These are phyloP conservation scores for Apocrypta bakeri DNA, from an alignment of 1,140 invertebrate species.

Conservation along the genomic window DNA sequence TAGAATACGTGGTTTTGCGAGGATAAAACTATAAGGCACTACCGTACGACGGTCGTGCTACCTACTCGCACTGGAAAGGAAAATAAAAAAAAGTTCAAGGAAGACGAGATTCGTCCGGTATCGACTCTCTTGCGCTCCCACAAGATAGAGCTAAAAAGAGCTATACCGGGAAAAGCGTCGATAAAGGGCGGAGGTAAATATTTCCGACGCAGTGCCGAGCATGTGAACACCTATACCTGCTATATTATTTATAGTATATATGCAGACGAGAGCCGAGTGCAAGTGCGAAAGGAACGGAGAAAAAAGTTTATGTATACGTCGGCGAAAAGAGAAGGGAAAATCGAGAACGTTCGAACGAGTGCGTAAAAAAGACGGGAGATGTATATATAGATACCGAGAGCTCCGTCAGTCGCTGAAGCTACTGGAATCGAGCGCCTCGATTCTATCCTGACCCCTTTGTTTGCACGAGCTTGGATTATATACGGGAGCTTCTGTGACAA, in stretches of 20 bases:
- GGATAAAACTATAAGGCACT: no score
- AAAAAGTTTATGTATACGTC: no score
- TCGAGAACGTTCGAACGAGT: no score
- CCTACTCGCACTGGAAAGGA: background rate
- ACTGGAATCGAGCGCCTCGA: background rate
- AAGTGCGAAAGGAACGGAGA: no score
- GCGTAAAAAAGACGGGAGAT: background rate
- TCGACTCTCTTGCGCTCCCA: no score
- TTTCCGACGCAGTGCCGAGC: background rate
- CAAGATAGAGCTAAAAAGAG: background rate
- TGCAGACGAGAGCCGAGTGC: no score
- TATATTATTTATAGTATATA: background rate
- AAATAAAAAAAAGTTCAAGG: background rate
- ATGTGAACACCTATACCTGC: background rate
- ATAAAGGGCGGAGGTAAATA: constrained; percentile 8
- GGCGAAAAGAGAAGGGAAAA: no score
- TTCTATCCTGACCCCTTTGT: background rate
- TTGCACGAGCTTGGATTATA: background rate
- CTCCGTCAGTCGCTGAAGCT: background rate
- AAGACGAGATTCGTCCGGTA: background rate
- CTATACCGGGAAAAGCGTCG: background rate
- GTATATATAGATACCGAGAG: background rate
- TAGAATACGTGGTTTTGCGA: no score
- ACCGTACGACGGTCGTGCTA: no score
- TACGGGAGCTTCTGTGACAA: background rate